Conservation (phyloP, 2,797 vertebrate genomes). For the Chromobotia macracanthus region DNA sequence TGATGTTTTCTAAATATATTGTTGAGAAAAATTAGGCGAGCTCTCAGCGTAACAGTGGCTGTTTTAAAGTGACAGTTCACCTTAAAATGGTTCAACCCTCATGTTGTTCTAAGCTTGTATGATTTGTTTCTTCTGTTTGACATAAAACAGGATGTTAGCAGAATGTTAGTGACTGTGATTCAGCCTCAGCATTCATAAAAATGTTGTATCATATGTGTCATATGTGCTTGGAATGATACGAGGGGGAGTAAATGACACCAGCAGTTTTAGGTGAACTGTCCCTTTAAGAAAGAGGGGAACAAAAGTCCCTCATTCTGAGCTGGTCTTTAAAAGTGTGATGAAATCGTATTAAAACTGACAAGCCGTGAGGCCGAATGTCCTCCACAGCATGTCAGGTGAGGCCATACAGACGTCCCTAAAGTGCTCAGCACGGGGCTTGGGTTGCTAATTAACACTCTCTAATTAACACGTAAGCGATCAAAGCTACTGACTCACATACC, state of each 20-base stretch:
- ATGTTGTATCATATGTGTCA: too few species aligned
- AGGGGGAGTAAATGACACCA: background rate
- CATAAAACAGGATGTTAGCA: too few species aligned
- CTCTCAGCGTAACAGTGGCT: background rate
- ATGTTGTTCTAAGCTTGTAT: background rate
- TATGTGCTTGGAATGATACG: background rate
- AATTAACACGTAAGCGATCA: slow-evolving; percentile 61
- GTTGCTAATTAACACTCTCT: slow-evolving; percentile 56
- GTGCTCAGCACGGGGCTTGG: slow-evolving; percentile 27
- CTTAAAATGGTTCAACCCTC: too few species aligned
- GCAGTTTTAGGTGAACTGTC: too few species aligned
- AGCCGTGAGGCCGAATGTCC: slow-evolving; percentile 30
- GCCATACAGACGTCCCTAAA: slow-evolving; percentile 32
- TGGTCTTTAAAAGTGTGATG: slow-evolving; percentile 39
- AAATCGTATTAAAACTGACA: slow-evolving; percentile 56
- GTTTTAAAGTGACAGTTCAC: background rate
- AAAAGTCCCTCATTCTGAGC: slow-evolving; percentile 17
- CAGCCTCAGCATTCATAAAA: too few species aligned
- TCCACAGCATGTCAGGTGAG: slow-evolving; percentile 35
- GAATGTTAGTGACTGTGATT: too few species aligned
- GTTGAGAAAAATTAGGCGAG: background rate
- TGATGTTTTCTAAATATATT: background rate
- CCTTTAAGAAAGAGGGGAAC: background rate
- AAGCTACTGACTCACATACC: slow-evolving; percentile 31
- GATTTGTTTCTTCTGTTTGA: too few species aligned